A percentile compares a stretch with the other conserved stretches of the same genome.
phyloP scores from a whole-genome alignment of 92 coral and sea anemone species.

The Epizoanthus fatuus region DNA sequence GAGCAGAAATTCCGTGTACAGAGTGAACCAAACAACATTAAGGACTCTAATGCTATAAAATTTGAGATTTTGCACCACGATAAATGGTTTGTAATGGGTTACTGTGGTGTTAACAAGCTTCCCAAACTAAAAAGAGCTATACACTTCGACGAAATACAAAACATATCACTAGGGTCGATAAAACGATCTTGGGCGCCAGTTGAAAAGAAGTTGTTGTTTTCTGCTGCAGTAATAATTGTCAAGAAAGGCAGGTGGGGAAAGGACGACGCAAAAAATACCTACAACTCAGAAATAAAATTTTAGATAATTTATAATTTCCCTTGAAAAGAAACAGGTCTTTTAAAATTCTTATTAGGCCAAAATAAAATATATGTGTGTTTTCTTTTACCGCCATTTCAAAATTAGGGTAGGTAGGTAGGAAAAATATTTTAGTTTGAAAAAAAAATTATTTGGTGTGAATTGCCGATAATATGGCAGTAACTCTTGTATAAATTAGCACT shows the following conservation, averaged over 20 bases:
- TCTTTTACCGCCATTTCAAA: no score
- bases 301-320: not conserved
- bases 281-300: slow-evolving; percentile 1
- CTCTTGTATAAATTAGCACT: no score
- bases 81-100: slow-evolving; percentile 41
- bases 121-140: slow-evolving; percentile 47
- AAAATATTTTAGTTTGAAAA: no score
- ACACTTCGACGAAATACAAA: not conserved
- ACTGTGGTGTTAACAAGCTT: slow-evolving; percentile 35
- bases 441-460: no score
- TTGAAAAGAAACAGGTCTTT: no score
- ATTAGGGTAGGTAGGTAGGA: no score
- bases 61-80: slow-evolving; percentile 33
- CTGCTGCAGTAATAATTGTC: slow-evolving; percentile 26
- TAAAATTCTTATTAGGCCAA: no score
- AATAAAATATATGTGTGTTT: no score
- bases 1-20: not conserved
- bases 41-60: slow-evolving; percentile 42
- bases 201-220: slow-evolving; percentile 10
- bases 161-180: slow-evolving; percentile 1
- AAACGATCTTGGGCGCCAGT: slow-evolving; percentile 18
- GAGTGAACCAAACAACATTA: slow-evolving; percentile 34
- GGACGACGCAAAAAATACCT: slow-evolving; percentile 36
- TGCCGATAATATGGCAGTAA: no score
- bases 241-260: slow-evolving; percentile 33